Evolutionary conservation across 2,113 vertebrate species (phyloP), one percentile per base, ranked within the genome.

Genomic region (Rhagologus leucostigma): DNA sequence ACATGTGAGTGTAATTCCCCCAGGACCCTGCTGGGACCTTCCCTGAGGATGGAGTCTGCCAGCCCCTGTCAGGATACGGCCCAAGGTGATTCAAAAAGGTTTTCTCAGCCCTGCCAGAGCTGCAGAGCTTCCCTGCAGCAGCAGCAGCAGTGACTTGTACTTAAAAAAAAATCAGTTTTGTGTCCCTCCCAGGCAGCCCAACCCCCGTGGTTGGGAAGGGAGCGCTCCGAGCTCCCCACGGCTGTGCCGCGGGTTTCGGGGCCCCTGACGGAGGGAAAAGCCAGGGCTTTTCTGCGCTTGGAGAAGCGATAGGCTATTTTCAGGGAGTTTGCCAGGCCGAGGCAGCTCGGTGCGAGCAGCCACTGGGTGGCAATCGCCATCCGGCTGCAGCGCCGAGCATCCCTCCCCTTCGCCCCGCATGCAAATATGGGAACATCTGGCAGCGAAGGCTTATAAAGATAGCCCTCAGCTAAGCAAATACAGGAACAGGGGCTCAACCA

Each of bases 381-480:
- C 81, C 71, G 32, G 50, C 89, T 41, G 80, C 67, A 7, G n/a
- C 50, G 22, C 65, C 20, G 27, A 65, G 59, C 89, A 64, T 83
- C 93, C 52, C 68, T 75, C 27, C 59, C 65, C 81, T 71, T 3
- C 67, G 8, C 76, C 24, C 63, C 59, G 0, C 91, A 96, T 97
- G 97, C 97, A 97, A 97, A 98, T 84, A 20, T 0, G 7, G 71
- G 49, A 76, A 90, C 93, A 95, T 90, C 94, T 95, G 94, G 77
- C 80, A 70, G 47, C 62, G 8, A 56, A 42, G 74, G 4, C 73
- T 93, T 65, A 18, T 12, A 93, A 97, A 97, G 95, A 94, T 92
- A 94, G 79, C 59, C 89, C 80, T 86, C 44, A 9, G 87, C 89
- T 89, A 80, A 53, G 64, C 84, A 92, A 94, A 69, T 87, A 81